Conservation (phyloP, 2,888 invertebrate genomes). For the Lasioglossum zephyrum region DNA sequence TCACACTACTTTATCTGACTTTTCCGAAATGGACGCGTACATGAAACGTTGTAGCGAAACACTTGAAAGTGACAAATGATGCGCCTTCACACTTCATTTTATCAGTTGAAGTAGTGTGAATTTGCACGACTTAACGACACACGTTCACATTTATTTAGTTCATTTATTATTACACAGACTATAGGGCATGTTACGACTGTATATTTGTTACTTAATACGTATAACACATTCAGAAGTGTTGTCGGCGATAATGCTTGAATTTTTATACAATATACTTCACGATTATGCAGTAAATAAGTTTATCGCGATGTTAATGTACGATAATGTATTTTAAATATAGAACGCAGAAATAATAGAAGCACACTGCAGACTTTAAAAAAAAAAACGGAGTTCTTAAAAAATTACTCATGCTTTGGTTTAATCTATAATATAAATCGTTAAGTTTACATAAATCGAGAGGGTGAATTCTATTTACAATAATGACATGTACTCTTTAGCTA, state of each 20-base stretch:
- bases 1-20: conserved; percentile 91
- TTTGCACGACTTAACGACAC: conserved; percentile 10
- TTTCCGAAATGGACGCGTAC: conserved; percentile 92
- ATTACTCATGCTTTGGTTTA: conserved; percentile 16
- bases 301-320: conserved; percentile 54
- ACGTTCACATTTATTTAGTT: conserved; percentile 31
- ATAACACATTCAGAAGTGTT: conserved; percentile 15
- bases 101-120: neutral
- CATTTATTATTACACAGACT: conserved; percentile 13
- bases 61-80: conserved; percentile 74
- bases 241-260: conserved; percentile 13
- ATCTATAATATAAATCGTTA: conserved; percentile 35
- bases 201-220: conserved; percentile 17
- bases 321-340: conserved; percentile 48
- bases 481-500: conserved; percentile 34
- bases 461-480: conserved; percentile 43
- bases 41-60: conserved; percentile 87
- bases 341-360: conserved; percentile 20
- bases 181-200: conserved; percentile 15
- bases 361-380: conserved; percentile 5
- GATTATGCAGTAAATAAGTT: conserved; percentile 66
- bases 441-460: conserved; percentile 2
- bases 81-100: conserved; percentile 3
- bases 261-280: conserved; percentile 31
- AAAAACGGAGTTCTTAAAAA: neutral